Percentiles rank a stretch among this genome's conserved stretches.
Evolutionary conservation across 2,888 invertebrate genomes (phyloP).

Genomic region (Deilephila porcellus): DNA sequence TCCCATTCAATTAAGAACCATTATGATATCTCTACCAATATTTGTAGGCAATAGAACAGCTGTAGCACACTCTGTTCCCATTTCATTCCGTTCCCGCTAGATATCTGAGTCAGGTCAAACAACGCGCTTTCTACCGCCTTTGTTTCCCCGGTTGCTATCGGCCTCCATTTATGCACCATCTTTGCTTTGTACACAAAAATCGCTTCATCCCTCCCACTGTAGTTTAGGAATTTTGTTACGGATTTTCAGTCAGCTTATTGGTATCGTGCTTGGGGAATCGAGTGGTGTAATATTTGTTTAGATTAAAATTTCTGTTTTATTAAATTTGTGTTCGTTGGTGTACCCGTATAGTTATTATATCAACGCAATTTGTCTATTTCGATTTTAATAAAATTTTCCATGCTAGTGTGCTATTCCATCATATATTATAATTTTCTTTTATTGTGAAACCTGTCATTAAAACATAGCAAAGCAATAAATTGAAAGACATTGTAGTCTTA

Average conservation of each 20-base stretch:
- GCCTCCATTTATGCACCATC: constrained; percentile 54
- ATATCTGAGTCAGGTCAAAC: constrained; percentile 66
- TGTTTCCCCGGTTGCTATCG: constrained; percentile 54
- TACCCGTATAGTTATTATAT: too few relatives aligned
- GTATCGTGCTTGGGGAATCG: background rate
- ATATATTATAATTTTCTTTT: too few relatives aligned
- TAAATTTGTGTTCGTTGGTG: too few relatives aligned
- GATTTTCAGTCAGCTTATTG: background rate
- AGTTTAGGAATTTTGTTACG: background rate
- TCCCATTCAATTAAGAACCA: constrained; percentile 12
- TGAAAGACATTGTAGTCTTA: too few relatives aligned
- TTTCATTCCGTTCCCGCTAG: constrained; percentile 33
- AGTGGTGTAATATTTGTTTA: too few relatives aligned
- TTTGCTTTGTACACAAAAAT: constrained; percentile 44
- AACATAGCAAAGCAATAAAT: too few relatives aligned
- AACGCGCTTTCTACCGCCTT: constrained; percentile 51
- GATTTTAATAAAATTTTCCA: too few relatives aligned
- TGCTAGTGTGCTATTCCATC: too few relatives aligned
- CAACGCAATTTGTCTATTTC: too few relatives aligned
- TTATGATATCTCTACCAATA: background rate
- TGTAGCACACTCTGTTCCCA: background rate
- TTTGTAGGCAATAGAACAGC: background rate
- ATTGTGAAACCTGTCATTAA: too few relatives aligned
- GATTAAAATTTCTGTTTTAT: too few relatives aligned
- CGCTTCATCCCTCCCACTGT: background rate